Evolutionary conservation across 2,888 invertebrate genomes (phyloP), one percentile per base, ranked within the genome.

Genomic region (Micoletzkya japonica): DNA sequence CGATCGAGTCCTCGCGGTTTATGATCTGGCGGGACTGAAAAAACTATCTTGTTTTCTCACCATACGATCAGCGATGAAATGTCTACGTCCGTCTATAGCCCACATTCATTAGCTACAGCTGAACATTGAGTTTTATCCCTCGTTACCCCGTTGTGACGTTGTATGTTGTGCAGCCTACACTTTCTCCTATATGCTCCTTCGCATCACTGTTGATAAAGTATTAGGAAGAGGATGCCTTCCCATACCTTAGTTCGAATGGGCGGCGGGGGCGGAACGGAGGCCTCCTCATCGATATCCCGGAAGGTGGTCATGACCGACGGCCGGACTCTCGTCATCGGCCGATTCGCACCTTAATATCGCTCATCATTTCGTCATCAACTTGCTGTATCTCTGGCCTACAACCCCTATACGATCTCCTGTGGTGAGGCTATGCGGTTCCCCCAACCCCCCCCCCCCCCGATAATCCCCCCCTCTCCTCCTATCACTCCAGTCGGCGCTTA

Each of bases 231-330:
- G n/a, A n/a, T n/a, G n/a, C n/a, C n/a, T n/a, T n/a, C n/a, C n/a
- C n/a, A n/a, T n/a, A n/a, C n/a, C n/a, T n/a, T n/a, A n/a, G n/a
- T n/a, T n/a, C n/a, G n/a, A n/a, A n/a, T n/a, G n/a, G n/a, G n/a
- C n/a, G n/a, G n/a, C n/a, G n/a, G n/a, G n/a, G n/a, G n/a, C n/a
- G n/a, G n/a, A n/a, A n/a, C n/a, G n/a, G 14, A 7, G 10, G 54
- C 17, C 26, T 54, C 54, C 26, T 54, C 54, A 14, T 54, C 54
- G 26, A 54, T 54, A 24, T 54, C 20, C 20, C 17, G 24, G 28
- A 66, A 66, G 2, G 64, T 54, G n/a, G 28, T 44, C 3, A 54
- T 28, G 14, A 66, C 37, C 1, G 64, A 54, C 2, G 64, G 64
- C 1, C 64, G 54, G 14, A 30, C 54, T 2, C 64, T 28, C 1